Percentiles rank a stretch among this genome's conserved stretches.
phyloP scores from a whole-genome alignment of 2,797 vertebrate genomes.

The Pangasius macronema region DNA sequence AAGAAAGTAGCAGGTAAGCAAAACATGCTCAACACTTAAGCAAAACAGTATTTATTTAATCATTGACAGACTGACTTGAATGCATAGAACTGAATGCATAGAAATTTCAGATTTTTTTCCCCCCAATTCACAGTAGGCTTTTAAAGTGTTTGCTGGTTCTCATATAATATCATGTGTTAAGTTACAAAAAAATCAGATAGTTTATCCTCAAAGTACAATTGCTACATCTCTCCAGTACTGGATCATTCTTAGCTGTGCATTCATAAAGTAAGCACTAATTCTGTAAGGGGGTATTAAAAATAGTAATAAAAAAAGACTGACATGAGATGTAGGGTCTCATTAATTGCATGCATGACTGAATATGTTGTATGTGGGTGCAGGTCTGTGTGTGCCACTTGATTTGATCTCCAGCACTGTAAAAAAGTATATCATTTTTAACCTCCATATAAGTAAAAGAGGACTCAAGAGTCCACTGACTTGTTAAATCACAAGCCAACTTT shows the following conservation, averaged over 20 bases:
- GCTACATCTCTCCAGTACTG: neutral
- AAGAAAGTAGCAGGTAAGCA: neutral
- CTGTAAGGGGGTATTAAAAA: neutral
- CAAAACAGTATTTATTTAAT: no score
- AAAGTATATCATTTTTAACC: neutral
- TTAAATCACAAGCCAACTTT: conserved; percentile 3
- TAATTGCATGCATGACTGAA: neutral
- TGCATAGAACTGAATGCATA: neutral
- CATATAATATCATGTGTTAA: neutral
- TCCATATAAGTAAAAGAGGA: neutral
- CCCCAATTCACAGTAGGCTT: neutral
- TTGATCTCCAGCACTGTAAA: neutral
- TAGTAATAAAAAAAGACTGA: neutral
- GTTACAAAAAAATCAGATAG: neutral
- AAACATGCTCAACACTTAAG: neutral
- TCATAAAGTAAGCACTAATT: neutral
- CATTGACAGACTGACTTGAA: neutral
- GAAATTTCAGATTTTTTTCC: neutral
- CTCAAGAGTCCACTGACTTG: neutral
- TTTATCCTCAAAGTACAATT: neutral
- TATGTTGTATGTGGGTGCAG: neutral
- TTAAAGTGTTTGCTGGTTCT: neutral
- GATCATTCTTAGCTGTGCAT: neutral
- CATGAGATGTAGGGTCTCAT: neutral
- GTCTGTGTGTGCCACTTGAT: neutral